These are phyloP conservation scores for Amazona guildingii DNA, from an alignment of 2,113 vertebrate genomes.

Conservation along the genomic window DNA sequence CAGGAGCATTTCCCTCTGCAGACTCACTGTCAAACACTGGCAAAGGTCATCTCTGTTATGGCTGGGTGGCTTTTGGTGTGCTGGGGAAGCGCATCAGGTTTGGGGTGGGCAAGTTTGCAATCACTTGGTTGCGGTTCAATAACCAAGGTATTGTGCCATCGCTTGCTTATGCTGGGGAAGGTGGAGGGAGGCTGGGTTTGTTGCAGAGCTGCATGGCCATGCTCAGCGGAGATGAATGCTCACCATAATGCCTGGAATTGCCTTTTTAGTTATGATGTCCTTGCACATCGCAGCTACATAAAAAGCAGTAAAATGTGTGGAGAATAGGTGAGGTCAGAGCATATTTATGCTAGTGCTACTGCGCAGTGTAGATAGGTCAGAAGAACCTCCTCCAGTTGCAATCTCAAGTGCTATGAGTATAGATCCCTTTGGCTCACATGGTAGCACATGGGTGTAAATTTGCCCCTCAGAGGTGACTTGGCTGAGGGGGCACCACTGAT, in stretches of 20 bases:
- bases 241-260: rapidly evolving
- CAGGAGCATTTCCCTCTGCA: neutral
- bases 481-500: neutral
- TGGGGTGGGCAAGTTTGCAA: neutral
- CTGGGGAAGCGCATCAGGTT: rapidly evolving
- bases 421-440: rapidly evolving
- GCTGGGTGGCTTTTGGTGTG: neutral
- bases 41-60: neutral
- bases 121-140: neutral
- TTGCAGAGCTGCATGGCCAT: rapidly evolving
- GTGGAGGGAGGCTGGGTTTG: neutral
- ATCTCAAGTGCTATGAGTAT: neutral
- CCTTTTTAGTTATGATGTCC: neutral
- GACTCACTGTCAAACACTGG: neutral
- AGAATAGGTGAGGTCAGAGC: neutral
- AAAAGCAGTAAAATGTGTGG: neutral
- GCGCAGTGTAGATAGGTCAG: neutral
- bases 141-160: neutral
- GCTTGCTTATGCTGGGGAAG: neutral
- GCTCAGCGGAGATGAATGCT: neutral
- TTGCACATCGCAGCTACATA: neutral
- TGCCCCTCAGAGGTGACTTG: neutral
- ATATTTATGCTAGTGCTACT: rapidly evolving
- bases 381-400: neutral
- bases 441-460: rapidly evolving